Conservation (phyloP, 2,797 vertebrate genomes). For the Acanthornis magna region DNA sequence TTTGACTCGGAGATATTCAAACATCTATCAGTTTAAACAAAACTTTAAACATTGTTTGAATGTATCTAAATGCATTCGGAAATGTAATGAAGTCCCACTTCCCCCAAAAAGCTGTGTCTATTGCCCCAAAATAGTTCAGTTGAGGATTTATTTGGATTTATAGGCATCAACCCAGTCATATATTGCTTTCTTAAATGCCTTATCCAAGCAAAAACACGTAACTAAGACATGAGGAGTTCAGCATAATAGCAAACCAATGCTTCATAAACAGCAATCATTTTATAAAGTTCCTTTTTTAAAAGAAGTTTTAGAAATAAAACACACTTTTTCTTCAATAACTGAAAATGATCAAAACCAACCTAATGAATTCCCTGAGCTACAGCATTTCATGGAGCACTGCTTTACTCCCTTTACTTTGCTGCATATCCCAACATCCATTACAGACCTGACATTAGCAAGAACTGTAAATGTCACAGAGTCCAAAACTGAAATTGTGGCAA, state of each 20-base stretch:
- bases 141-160: slow-evolving; percentile 70
- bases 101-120: slow-evolving; percentile 10
- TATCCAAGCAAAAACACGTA: slow-evolving; percentile 56
- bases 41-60: slow-evolving; percentile 50
- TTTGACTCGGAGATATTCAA: slow-evolving; percentile 6
- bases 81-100: slow-evolving; percentile 44
- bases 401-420: neutral
- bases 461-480: neutral
- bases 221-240: slow-evolving; percentile 27
- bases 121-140: slow-evolving; percentile 32
- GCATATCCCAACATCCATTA: neutral
- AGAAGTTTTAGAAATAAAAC: neutral
- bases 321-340: neutral
- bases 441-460: neutral
- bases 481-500: neutral
- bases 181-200: slow-evolving; percentile 53
- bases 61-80: slow-evolving; percentile 35
- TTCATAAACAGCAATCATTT: slow-evolving; percentile 20
- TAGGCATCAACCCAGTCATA: slow-evolving; percentile 32
- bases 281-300: slow-evolving; percentile 1
- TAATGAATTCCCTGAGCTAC: neutral
- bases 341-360: neutral
- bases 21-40: slow-evolving; percentile 58
- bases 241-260: slow-evolving; percentile 9
- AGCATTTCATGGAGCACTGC: neutral